A percentile compares a stretch with the other conserved stretches of the same genome.
These are phyloP conservation scores for Hemicentrotus pulcherrimus DNA, from an alignment of 35 echinoderm and acorn worm genomes.

Conservation along the genomic window DNA sequence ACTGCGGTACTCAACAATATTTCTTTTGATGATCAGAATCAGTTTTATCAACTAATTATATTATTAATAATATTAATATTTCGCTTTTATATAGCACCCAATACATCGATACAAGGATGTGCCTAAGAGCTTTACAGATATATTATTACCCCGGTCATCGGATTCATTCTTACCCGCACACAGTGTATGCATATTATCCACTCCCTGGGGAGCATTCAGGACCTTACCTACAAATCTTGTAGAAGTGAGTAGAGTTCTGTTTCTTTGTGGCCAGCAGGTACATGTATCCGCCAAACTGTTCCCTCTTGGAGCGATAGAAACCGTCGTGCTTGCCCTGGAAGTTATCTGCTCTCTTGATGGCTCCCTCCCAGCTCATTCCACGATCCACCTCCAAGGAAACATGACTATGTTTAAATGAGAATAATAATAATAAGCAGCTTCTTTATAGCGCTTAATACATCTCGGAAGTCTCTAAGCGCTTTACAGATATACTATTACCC, in stretches of 20 bases:
- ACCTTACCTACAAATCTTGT: constrained; percentile 84
- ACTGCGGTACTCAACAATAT: no score
- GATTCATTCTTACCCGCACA: no score
- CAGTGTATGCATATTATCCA: no score
- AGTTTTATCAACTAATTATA: not conserved
- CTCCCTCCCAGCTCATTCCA: constrained; percentile 88
- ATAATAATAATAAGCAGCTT: no score
- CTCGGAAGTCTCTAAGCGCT: no score
- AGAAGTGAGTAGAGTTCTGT: constrained; percentile 70
- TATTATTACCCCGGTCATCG: no score
- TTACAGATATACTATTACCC: no score
- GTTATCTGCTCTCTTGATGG: constrained; percentile 59
- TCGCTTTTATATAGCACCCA: not conserved
- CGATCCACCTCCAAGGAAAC: constrained; percentile 77
- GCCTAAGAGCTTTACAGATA: no score
- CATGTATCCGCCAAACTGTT: constrained; percentile 77
- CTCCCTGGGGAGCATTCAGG: not conserved
- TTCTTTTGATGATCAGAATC: no score
- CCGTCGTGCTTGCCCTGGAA: constrained; percentile 69
- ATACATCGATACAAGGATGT: no score
- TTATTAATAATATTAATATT: not conserved
- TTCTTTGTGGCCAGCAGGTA: constrained; percentile 87
- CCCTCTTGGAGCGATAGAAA: constrained; percentile 82
- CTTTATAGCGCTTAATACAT: no score
- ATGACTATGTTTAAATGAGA: constrained; percentile 53